phyloP scores from a whole-genome alignment of 2,888 invertebrate species.

The Brachyopa scutellaris region DNA sequence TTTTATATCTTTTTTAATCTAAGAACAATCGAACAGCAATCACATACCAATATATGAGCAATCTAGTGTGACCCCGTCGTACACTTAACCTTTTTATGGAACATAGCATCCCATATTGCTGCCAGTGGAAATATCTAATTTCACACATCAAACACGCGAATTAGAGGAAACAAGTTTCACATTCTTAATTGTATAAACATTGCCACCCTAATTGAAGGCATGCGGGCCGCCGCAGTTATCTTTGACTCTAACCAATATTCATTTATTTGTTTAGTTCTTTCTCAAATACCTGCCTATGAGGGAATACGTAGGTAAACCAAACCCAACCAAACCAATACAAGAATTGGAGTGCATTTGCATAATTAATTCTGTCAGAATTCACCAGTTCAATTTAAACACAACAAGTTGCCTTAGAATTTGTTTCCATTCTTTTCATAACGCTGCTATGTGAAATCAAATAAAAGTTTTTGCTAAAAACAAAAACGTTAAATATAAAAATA shows the following conservation, averaged over 20 bases:
- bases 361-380: conserved; percentile 34
- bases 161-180: conserved; percentile 37
- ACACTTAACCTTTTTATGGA: too few relatives aligned
- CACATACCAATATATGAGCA: too few relatives aligned
- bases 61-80: too few relatives aligned
- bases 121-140: conserved; percentile 20
- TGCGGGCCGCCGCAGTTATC: conserved; percentile 6
- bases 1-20: too few relatives aligned
- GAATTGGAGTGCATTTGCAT: conserved; percentile 37
- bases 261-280: conserved; percentile 3
- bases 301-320: too few relatives aligned
- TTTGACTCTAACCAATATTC: neutral
- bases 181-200: conserved; percentile 22
- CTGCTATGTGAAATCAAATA: neutral
- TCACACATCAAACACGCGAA: conserved; percentile 47
- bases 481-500: conserved; percentile 13
- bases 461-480: neutral
- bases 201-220: conserved; percentile 38
- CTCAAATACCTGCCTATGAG: neutral
- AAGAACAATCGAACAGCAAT: too few relatives aligned
- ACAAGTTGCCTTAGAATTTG: neutral
- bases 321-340: too few relatives aligned
- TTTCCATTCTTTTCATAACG: conserved; percentile 17
- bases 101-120: neutral
- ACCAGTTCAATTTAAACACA: conserved; percentile 14